Conservation (phyloP, 2,888 invertebrate genomes). For the Anorthoa munda region DNA sequence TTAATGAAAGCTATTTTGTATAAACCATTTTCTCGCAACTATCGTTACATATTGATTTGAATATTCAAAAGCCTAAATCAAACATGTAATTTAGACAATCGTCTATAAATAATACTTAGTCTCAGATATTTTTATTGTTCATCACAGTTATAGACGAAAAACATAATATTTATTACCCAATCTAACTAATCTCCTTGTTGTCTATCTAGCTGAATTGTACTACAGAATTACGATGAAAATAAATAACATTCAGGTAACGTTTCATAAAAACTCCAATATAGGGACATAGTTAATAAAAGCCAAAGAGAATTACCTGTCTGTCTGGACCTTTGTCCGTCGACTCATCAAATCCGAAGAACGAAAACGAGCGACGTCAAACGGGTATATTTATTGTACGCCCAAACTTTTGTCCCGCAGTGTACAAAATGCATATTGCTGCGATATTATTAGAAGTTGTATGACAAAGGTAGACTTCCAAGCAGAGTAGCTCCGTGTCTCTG, state of each 20-base stretch:
- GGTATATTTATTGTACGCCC: constrained; percentile 41
- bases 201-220: too few species aligned
- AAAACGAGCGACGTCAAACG: constrained; percentile 30
- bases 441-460: constrained; percentile 49
- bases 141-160: background rate
- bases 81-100: background rate
- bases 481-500: too few species aligned
- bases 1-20: background rate
- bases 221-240: constrained; percentile 43
- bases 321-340: constrained; percentile 49
- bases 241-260: constrained; percentile 48
- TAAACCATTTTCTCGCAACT: background rate
- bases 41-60: background rate
- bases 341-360: constrained; percentile 57
- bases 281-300: constrained; percentile 52
- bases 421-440: constrained; percentile 58
- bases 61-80: background rate
- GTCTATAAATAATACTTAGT: background rate
- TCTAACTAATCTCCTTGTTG: constrained; percentile 21
- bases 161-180: constrained; percentile 31
- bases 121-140: constrained; percentile 1
- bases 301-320: constrained; percentile 61
- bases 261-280: constrained; percentile 60
- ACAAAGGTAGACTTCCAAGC: too few species aligned
- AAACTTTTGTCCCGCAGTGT: constrained; percentile 57